Percentiles rank a stretch among this genome's conserved stretches.
phyloP scores from a whole-genome alignment of 2,113 vertebrate species.

The Dromaius novaehollandiae region DNA sequence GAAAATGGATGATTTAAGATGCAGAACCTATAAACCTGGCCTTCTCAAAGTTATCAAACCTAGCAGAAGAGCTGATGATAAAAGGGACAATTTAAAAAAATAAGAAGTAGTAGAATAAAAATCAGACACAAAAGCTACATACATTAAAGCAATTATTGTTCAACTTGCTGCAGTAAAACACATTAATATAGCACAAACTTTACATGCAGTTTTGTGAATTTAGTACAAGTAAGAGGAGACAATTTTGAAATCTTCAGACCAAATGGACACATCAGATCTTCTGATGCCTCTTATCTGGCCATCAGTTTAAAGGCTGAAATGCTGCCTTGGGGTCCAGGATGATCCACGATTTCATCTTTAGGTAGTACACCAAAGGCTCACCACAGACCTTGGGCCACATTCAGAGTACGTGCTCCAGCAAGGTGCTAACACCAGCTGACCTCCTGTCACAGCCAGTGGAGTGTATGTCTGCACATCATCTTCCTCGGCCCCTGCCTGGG shows the following conservation, averaged over 20 bases:
- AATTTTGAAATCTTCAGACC: neutral
- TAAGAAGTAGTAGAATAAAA: neutral
- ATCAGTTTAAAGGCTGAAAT: neutral
- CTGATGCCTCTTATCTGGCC: neutral
- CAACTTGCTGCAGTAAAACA: slow-evolving; percentile 17
- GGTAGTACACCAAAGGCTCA: accelerated
- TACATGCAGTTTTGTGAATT: neutral
- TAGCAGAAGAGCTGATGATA: neutral
- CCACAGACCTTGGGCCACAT: neutral
- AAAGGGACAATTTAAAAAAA: slow-evolving; percentile 30
- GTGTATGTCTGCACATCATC: neutral
- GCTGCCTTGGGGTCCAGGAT: neutral
- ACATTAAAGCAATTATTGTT: slow-evolving; percentile 20
- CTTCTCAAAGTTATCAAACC: slow-evolving; percentile 34
- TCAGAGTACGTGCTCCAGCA: neutral
- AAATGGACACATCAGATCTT: neutral
- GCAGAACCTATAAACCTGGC: slow-evolving; percentile 18
- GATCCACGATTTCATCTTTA: neutral
- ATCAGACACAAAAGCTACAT: neutral
- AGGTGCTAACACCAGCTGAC: neutral
- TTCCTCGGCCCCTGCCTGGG: neutral
- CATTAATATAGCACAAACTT: neutral
- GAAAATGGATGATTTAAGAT: slow-evolving; percentile 64
- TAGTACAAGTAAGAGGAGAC: neutral
- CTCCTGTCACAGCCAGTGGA: neutral